A percentile compares a stretch with the other conserved stretches of the same genome.
Conservation (phyloP, 1,140 invertebrate genomes). For the Dufourea novaeangliae region DNA sequence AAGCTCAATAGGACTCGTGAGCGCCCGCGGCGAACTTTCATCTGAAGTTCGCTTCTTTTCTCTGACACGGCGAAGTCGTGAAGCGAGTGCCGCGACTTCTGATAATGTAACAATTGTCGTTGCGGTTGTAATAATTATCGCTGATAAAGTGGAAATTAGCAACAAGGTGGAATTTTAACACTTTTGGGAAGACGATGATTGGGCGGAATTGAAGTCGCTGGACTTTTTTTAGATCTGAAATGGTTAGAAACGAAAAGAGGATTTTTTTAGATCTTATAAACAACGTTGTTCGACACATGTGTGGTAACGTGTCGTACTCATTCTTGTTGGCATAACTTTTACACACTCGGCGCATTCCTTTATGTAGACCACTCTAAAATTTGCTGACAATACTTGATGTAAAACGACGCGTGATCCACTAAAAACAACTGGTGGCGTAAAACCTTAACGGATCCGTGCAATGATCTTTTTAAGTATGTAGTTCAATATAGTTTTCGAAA, state of each 20-base stretch:
- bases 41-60: conserved; percentile 29
- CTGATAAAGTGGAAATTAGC: too few species aligned
- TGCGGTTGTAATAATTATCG: too few species aligned
- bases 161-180: too few species aligned
- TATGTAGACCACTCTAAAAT: neutral
- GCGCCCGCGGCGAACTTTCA: conserved; percentile 59
- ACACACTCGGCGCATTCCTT: neutral
- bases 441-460: neutral
- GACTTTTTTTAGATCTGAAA: too few species aligned
- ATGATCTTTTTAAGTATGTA: neutral
- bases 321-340: neutral
- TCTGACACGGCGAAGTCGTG: neutral
- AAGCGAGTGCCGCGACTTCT: too few species aligned
- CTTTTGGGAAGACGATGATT: too few species aligned
- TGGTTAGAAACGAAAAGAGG: too few species aligned
- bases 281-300: neutral
- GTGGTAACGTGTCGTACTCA: too few species aligned
- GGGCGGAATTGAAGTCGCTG: too few species aligned
- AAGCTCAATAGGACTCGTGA: conserved; percentile 21
- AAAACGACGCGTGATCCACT: too few species aligned
- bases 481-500: too few species aligned
- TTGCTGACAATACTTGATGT: neutral
- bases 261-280: neutral
- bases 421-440: neutral
- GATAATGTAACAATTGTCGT: neutral